Conservation (phyloP, 2,797 vertebrate genomes). For the Manis crassicaudata region DNA sequence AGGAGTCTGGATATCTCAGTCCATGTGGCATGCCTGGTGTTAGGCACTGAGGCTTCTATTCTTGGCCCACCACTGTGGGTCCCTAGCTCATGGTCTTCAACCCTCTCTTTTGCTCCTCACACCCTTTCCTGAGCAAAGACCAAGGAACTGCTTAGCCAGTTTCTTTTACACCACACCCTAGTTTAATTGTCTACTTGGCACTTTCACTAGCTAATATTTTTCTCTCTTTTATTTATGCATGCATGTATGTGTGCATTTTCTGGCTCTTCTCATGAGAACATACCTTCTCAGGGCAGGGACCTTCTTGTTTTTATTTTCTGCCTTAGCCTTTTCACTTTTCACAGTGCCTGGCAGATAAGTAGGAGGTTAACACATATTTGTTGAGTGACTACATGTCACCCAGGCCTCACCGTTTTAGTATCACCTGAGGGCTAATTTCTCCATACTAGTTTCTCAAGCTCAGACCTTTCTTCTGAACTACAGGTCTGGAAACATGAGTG, state of each 20-base stretch:
- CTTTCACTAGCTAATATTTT: neutral
- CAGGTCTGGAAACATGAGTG: neutral
- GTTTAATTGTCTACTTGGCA: neutral
- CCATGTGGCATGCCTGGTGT: neutral
- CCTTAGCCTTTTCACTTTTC: neutral
- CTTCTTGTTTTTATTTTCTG: neutral
- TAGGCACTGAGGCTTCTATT: neutral
- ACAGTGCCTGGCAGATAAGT: neutral
- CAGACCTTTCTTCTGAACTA: constrained; percentile 17
- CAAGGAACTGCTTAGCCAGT: neutral
- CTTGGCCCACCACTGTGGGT: neutral
- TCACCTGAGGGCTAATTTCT: neutral
- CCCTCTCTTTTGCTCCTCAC: neutral
- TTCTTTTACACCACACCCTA: neutral
- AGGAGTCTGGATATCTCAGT: neutral
- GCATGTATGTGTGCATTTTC: neutral
- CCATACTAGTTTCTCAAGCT: constrained; percentile 13
- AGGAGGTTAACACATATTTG: neutral
- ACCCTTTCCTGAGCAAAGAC: neutral
- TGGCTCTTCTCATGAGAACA: neutral
- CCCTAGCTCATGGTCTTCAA: neutral
- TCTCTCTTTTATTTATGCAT: neutral
- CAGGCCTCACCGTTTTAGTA: neutral
- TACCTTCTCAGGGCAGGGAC: neutral
- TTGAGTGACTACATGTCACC: neutral